phyloP scores from a whole-genome alignment of 2,797 vertebrate genomes.

The Urocyon cinereoargenteus region DNA sequence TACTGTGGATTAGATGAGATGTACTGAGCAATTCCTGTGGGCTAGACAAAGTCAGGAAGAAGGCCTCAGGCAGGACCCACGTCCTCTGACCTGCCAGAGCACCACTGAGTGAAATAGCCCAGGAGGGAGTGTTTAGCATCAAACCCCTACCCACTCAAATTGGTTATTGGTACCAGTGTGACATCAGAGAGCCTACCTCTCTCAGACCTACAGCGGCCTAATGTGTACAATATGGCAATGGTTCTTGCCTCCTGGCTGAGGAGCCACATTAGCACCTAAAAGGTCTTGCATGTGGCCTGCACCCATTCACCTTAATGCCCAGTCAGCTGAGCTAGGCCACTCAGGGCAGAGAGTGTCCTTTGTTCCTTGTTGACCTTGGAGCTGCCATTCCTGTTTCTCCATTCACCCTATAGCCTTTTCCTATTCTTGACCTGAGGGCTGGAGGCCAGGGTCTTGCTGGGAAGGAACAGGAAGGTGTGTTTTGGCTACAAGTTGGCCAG shows the following conservation, averaged over 20 bases:
- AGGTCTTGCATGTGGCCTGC: background rate
- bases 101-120: background rate
- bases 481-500: background rate
- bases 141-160: background rate
- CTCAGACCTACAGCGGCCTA: background rate
- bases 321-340: background rate
- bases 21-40: background rate
- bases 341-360: background rate
- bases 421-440: background rate
- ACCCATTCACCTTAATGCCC: background rate
- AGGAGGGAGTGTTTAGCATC: background rate
- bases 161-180: background rate
- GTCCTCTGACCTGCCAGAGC: background rate
- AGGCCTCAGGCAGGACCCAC: background rate
- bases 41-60: background rate
- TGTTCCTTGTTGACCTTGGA: background rate
- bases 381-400: background rate
- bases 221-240: background rate
- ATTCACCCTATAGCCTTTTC: background rate
- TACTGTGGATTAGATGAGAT: background rate
- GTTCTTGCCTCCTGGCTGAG: background rate
- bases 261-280: background rate
- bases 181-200: background rate
- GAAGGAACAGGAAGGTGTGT: background rate
- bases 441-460: background rate